Evolutionary conservation across 2,797 vertebrate species (phyloP).

Genomic region (Euphonia xanthogaster): DNA sequence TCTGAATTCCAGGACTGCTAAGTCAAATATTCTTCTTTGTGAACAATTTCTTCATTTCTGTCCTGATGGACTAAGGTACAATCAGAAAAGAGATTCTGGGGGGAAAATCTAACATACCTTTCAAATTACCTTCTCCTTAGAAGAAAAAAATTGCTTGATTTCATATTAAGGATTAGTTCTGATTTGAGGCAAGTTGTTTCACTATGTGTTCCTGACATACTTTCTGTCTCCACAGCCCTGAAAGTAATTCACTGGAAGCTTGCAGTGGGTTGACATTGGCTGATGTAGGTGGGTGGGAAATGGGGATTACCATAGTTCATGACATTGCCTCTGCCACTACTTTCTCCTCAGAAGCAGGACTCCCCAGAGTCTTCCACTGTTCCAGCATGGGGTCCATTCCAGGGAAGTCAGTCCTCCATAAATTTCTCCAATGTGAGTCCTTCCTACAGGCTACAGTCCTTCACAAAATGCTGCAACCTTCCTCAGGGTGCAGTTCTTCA

Average conservation of each 20-base stretch:
- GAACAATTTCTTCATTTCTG: background rate
- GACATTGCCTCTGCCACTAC: rapidly evolving
- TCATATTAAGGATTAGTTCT: constrained; percentile 38
- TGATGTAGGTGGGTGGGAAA: background rate
- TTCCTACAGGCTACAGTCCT: background rate
- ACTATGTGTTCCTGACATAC: background rate
- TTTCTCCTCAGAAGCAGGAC: background rate
- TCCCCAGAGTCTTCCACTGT: background rate
- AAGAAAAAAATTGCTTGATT: background rate
- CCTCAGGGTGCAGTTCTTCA: background rate
- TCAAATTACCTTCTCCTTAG: background rate
- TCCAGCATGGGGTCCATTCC: background rate
- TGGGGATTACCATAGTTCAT: background rate
- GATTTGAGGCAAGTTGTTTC: background rate
- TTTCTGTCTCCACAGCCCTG: background rate
- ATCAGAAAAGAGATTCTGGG: background rate
- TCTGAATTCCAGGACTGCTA: background rate
- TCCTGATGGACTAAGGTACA: background rate
- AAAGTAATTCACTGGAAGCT: constrained; percentile 18
- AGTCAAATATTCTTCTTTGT: background rate
- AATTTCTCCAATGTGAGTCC: background rate
- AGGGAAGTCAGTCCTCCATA: background rate
- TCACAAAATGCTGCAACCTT: background rate
- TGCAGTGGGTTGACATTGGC: background rate
- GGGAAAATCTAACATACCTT: background rate